A percentile compares a stretch with the other conserved stretches of the same genome.
Conservation (phyloP, 2,797 vertebrate genomes). For the Peromyscus melanophrys region DNA sequence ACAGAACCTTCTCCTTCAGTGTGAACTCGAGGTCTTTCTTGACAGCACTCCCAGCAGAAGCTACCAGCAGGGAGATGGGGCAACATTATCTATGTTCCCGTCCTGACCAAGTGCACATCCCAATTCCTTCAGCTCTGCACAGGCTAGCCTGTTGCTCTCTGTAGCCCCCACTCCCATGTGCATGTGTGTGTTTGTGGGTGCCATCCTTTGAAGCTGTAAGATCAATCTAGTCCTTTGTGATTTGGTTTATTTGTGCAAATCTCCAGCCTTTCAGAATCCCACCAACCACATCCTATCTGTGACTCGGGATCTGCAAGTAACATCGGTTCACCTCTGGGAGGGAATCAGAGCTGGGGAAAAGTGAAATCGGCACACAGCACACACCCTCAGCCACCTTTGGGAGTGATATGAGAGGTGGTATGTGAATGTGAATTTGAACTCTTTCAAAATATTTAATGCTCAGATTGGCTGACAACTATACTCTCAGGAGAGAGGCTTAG, state of each 20-base stretch:
- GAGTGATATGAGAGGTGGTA: neutral
- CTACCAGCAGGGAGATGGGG: neutral
- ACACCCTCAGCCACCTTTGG: neutral
- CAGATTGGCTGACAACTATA: neutral
- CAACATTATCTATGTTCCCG: neutral
- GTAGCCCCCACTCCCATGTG: neutral
- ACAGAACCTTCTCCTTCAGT: neutral
- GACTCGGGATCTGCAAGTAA: neutral
- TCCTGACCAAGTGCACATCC: neutral
- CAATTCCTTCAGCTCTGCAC: neutral
- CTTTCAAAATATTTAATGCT: neutral
- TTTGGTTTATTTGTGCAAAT: neutral
- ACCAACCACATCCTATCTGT: neutral
- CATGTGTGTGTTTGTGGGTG: neutral
- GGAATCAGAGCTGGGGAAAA: neutral
- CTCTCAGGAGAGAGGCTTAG: neutral
- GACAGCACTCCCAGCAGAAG: neutral
- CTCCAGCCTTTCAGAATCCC: neutral
- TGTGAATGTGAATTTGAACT: neutral
- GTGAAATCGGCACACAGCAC: neutral
- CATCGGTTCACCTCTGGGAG: neutral
- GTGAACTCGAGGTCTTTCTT: conserved; percentile 51
- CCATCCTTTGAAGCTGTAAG: neutral
- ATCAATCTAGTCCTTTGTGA: neutral
- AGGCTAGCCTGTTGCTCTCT: neutral